Evolutionary conservation across 1,140 invertebrate species (phyloP).

Genomic region (Zophobas atratus): DNA sequence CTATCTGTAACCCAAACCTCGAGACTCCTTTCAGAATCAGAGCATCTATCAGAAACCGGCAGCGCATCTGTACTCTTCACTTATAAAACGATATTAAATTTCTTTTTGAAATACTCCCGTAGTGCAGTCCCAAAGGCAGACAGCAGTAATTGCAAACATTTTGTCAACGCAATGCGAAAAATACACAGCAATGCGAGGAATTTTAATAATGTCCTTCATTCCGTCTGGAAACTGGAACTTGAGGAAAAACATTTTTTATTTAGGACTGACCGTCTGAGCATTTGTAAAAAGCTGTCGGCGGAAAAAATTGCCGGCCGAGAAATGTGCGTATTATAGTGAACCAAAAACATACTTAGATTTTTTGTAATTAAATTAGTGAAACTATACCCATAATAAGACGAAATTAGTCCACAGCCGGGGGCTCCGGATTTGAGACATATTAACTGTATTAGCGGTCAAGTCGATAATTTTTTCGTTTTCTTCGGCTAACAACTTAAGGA

Average conservation of each 20-base stretch:
- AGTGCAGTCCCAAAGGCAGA: background rate
- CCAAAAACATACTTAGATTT: slow-evolving; percentile 1
- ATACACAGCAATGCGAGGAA: background rate
- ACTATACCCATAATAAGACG: background rate
- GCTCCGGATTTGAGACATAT: background rate
- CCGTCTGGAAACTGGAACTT: slow-evolving; percentile 6
- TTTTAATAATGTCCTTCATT: background rate
- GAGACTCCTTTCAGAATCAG: background rate
- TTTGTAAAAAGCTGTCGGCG: background rate
- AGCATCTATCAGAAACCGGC: background rate
- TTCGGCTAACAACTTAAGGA: background rate
- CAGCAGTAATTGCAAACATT: slow-evolving; percentile 1
- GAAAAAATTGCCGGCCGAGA: background rate
- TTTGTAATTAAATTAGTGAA: background rate
- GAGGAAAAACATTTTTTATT: background rate
- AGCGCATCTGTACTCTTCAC: background rate
- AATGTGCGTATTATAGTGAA: background rate
- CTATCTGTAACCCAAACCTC: background rate
- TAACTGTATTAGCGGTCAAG: background rate
- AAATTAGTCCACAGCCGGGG: background rate
- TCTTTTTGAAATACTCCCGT: background rate
- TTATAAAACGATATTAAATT: slow-evolving; percentile 6
- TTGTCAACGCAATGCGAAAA: slow-evolving; percentile 10
- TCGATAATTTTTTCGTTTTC: background rate
- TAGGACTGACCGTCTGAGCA: background rate